Evolutionary conservation across 2,113 vertebrate species (phyloP), one percentile per base, ranked within the genome.

Genomic region (Misgurnus anguillicaudatus): DNA sequence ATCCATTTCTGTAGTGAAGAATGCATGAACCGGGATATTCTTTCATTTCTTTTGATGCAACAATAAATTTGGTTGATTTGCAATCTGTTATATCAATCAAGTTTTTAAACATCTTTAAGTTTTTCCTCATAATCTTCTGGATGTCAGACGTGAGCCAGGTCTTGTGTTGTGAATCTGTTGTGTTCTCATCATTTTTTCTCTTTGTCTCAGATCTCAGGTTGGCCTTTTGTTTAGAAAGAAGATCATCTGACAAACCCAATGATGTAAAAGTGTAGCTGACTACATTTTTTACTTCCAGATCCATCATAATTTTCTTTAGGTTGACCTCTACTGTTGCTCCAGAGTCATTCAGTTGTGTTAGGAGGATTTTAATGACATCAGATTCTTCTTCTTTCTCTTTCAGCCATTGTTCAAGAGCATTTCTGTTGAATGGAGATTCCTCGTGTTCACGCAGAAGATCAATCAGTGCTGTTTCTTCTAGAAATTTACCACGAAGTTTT

Each of bases 381-480:
- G 82, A 75, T 55, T 47, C 9, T 47, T 47, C 3, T 10, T 47
- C 3, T 47, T 10, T 47, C 45, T 47, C 45, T 10, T 1, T 86
- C 47, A 88, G 39, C 81, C 85, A 88, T 14, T 70, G n/a, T 9
- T 3, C 13, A 3, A 85, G 61, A 1, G 11, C 17, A 2, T 11
- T 4, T 0, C 0, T 3, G 0, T 61, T 81, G 41, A 89, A 87
- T 6, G 81, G 85, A 2, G 86, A 87, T 2, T 80, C 31, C 5
- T 83, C 36, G 6, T 82, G 45, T 4, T 31, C 72, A 1, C 10
- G 48, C 14, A 87, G 42, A 69, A 83, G 67, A 0, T 82, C 62
- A 0, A 0, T 62, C 19, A 88, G 11, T 0, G 3, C 60, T 0
- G 9, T 75, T 67, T 87, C 80, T 4, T 82, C 63, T 61, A 61